Evolutionary conservation across 2,113 vertebrate genomes (phyloP), one percentile per base, ranked within the genome.

Genomic region (Amblyopsis rosae): DNA sequence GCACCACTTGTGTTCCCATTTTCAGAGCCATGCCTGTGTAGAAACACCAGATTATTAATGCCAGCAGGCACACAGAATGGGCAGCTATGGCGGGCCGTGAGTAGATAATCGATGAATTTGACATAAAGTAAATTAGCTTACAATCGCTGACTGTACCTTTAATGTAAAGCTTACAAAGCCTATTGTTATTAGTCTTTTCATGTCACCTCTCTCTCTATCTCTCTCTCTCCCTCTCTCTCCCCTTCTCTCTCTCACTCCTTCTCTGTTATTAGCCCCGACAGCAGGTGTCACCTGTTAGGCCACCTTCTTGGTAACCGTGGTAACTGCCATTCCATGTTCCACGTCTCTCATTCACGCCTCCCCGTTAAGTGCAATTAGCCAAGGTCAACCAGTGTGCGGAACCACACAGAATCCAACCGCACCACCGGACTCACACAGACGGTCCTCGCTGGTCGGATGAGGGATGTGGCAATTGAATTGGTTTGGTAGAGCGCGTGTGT

Each of bases 251-350:
- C 33, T 60, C 26, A 15, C 32, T 13, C 26, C 15, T 12, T 59
- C 11, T 41, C 57, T 19, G 3, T 53, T 3, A 15, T 53, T 13
- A 53, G 51, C 51, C 15, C 6, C 7, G 51, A 53, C 51, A 15
- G 51, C n/a, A 15, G 15, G 13, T 53, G 12, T 53, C 15, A 50
- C 51, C 3, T n/a, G 15, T 6, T n/a, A n/a, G 15, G 51, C 51
- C 15, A 54, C n/a, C 51, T 54, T 58, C 19, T 32, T 26, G 26
- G 56, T 58, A 58, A 58, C 56, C 56, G 26, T 58, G 56, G 56
- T 26, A 58, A 58, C 19, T 4, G 19, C 56, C 12, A 26, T 26
- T 58, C 56, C 19, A 32, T 32, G 19, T 26, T 26, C 17, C 56
- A 58, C 1, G 4, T 41, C 35, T 41, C 35, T 41, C 35, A 41